A percentile compares a stretch with the other conserved stretches of the same genome.
Evolutionary conservation across 2,797 vertebrate genomes (phyloP).

Genomic region (Notamacropus eugenii): DNA sequence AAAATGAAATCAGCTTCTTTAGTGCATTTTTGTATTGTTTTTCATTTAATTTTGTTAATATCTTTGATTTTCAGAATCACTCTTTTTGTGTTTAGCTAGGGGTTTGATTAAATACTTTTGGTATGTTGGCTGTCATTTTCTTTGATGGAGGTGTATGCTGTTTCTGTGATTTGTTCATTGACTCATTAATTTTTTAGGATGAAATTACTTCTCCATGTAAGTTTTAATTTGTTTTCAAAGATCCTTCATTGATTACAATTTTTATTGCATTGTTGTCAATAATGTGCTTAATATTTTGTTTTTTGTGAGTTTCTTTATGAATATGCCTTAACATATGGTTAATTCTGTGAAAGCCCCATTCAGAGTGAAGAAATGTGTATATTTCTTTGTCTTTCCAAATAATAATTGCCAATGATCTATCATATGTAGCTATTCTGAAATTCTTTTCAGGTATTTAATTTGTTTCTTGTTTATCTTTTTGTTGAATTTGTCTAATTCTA

Average conservation of each 20-base stretch:
- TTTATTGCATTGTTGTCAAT: neutral
- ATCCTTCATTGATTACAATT: neutral
- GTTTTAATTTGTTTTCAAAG: neutral
- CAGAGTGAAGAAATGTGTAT: neutral
- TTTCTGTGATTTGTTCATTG: neutral
- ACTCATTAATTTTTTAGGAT: neutral
- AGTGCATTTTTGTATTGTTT: neutral
- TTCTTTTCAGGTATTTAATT: neutral
- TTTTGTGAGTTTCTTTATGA: neutral
- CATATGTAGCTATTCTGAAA: neutral
- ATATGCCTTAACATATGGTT: neutral
- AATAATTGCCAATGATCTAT: neutral
- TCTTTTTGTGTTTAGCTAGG: neutral
- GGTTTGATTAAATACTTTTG: neutral
- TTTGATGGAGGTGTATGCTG: neutral
- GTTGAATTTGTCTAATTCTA: neutral
- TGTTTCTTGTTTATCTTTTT: neutral
- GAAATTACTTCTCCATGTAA: neutral
- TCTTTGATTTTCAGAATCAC: neutral
- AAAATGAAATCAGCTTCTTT: neutral
- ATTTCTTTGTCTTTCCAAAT: neutral
- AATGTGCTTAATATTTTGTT: neutral
- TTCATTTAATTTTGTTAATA: neutral
- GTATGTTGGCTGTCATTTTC: neutral
- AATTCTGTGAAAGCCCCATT: neutral